Evolutionary conservation across 2,113 vertebrate species (phyloP).

Genomic region (Aspidoscelis tigris): DNA sequence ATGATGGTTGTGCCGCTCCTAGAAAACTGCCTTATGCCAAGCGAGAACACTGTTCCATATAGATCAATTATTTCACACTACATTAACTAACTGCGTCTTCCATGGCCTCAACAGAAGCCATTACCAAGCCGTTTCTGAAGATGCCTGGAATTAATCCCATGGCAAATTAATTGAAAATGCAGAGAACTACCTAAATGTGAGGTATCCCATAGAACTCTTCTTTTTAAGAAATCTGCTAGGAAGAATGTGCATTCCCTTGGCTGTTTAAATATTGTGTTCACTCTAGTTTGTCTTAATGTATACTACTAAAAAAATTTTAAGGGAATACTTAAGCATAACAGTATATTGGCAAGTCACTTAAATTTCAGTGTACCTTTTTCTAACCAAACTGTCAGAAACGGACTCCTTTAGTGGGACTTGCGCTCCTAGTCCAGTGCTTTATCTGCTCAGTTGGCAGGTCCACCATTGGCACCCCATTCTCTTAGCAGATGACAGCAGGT

Average conservation of each 20-base stretch:
- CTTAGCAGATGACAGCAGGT: too few relatives aligned
- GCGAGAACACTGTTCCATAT: background rate
- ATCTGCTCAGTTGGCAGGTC: too few relatives aligned
- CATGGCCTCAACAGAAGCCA: background rate
- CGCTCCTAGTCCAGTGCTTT: too few relatives aligned
- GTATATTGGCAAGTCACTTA: too few relatives aligned
- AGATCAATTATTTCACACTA: background rate
- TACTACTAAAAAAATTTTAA: background rate
- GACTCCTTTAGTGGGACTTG: too few relatives aligned
- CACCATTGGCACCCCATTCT: too few relatives aligned
- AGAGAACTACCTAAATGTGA: background rate
- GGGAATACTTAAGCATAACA: too few relatives aligned
- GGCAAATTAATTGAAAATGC: background rate
- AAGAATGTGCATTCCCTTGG: background rate
- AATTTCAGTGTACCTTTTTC: too few relatives aligned
- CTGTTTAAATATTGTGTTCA: background rate
- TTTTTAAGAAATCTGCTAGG: background rate
- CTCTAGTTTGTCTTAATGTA: background rate
- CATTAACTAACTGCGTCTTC: background rate
- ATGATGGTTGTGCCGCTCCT: background rate
- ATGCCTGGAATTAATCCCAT: background rate
- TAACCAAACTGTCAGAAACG: too few relatives aligned
- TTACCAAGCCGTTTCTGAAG: background rate
- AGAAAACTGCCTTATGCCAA: background rate
- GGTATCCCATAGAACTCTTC: background rate